Evolutionary conservation across 2,797 vertebrate species (phyloP), one percentile per base, ranked within the genome.

Genomic region (Pristis pectinata): DNA sequence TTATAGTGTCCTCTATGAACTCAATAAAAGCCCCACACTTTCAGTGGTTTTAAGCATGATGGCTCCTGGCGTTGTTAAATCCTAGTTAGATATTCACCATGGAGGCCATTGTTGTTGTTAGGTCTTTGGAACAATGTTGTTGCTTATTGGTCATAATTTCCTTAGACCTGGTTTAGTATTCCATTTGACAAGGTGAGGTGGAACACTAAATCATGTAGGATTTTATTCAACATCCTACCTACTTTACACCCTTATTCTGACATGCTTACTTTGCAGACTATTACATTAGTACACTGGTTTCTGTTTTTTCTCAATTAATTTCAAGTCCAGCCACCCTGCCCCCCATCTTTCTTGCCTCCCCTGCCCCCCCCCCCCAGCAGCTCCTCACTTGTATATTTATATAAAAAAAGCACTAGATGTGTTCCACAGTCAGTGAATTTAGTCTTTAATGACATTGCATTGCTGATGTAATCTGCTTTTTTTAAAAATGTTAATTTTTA

Each of bases 401-500:
- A 24, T 72, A 24, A 24, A 24, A 67, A 79, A 24, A 41, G 67
- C 19, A 67, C 24, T 27, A 41, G 67, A 41, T 37, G 37, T 27
- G 13, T 74, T 56, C 44, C 10, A 49, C 34, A 93, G 59, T 64
- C 85, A 8, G 27, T 85, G 17, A 37, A 24, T 93, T 61, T 93
- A 72, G 49, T 72, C 70, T 94, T 53, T n/a, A 53, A 93, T 93
- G 70, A 13, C 92, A 74, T 74, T 64, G 91, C 95, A 10, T 95
- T 72, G 95, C 95, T 96, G 1, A 95, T 96, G 95, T 97, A 97
- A 96, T 97, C 97, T 96, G 95, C 94, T 96, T 95, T 95, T 96
- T 96, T 85, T 96, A 95, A 76, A 95, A 93, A 95, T 95, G 96
- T 97, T 98, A 96, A 96, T 97, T 96, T 67, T 97, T 72, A 96